These are phyloP conservation scores for Xenotilapia flavipinnis DNA, from an alignment of 2,113 vertebrate species.

Conservation along the genomic window DNA sequence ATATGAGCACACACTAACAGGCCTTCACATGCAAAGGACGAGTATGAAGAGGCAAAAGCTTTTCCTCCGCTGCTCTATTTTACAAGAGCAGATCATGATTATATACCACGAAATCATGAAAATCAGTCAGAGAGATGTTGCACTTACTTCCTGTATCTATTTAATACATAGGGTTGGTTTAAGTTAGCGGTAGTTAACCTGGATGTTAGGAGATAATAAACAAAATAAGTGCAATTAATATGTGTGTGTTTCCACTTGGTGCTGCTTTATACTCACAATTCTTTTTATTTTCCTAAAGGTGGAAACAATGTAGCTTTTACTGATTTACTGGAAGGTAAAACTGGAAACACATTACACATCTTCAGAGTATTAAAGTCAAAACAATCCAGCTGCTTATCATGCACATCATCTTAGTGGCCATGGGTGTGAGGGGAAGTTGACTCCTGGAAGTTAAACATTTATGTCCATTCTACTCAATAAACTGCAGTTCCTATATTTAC, in stretches of 20 bases:
- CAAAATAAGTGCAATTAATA: not conserved
- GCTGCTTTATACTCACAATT: not conserved
- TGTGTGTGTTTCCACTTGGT: not conserved
- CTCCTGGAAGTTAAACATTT: not conserved
- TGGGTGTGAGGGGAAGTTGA: not conserved
- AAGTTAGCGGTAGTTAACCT: not conserved
- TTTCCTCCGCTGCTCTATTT: not conserved
- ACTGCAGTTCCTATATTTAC: not conserved
- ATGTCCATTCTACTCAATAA: not conserved
- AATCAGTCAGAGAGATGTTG: not conserved
- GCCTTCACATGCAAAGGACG: conserved; percentile 10
- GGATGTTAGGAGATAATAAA: not conserved
- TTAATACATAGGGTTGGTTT: not conserved
- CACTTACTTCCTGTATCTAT: not conserved
- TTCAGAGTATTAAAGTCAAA: not conserved
- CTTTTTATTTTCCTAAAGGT: not conserved
- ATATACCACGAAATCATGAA: not conserved
- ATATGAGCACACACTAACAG: not conserved
- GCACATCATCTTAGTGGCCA: not conserved
- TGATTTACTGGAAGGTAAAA: not conserved
- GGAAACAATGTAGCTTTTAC: not conserved
- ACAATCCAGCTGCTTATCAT: not conserved
- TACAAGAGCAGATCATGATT: not conserved
- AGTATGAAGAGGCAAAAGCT: not conserved
- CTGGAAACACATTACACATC: not conserved